Conservation (phyloP, 2,113 vertebrate genomes). For the Lepidothrix coronata region DNA sequence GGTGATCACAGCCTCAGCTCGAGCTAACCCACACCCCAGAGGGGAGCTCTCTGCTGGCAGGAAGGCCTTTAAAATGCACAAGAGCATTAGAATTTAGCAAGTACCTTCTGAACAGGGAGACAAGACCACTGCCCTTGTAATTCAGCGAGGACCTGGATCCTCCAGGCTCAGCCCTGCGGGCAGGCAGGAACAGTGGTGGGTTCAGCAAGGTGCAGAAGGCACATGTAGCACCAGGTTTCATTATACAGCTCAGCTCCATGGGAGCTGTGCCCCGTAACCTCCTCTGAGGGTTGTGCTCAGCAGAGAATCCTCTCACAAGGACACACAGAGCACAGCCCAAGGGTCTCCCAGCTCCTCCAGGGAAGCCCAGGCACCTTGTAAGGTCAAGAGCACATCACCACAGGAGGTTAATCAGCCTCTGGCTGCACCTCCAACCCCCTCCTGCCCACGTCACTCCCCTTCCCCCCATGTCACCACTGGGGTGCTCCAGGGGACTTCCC, state of each 20-base stretch:
- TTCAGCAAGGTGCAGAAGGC: background rate
- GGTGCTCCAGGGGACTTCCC: background rate
- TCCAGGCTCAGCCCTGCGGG: fast-evolving
- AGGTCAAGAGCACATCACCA: background rate
- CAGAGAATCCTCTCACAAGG: background rate
- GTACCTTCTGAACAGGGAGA: background rate
- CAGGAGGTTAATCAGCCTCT: background rate
- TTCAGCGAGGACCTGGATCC: background rate
- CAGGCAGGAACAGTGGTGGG: background rate
- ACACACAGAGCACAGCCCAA: fast-evolving
- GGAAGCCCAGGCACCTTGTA: background rate
- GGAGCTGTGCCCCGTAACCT: fast-evolving
- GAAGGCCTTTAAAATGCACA: background rate
- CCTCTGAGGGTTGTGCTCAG: background rate
- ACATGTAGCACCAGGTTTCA: background rate
- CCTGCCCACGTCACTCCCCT: background rate
- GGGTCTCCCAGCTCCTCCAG: background rate
- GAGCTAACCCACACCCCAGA: background rate
- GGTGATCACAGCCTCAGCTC: fast-evolving
- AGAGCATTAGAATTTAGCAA: background rate
- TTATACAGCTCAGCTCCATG: background rate
- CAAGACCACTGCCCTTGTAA: fast-evolving
- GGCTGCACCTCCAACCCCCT: background rate
- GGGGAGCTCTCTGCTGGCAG: background rate
- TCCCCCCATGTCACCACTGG: fast-evolving